Evolutionary conservation across 2,113 vertebrate genomes (phyloP).

Genomic region (human): GRCh38 chr13:19703501-19704000

Average conservation of each 20-base stretch:
- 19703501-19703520: constrained; percentile 92
- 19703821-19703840: constrained; percentile 23
- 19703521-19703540: constrained; percentile 90
- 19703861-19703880: not conserved
- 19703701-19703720: constrained; percentile 27
- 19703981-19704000: constrained; percentile 10
- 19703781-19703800: constrained; percentile 36
- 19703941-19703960: not conserved
- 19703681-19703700: constrained; percentile 21
- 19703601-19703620: constrained; percentile 48
- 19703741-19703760: constrained; percentile 37
- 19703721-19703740: constrained; percentile 21
- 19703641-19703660: constrained; percentile 22
- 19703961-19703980: constrained; percentile 22
- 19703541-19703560: constrained; percentile 60
- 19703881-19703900: not conserved
- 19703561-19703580: constrained; percentile 82
- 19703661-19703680: not conserved
- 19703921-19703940: not conserved
- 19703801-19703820: constrained; percentile 7
- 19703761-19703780: constrained; percentile 30
- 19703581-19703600: constrained; percentile 79
- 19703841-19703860: not conserved
- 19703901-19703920: constrained; percentile 31
- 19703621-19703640: constrained; percentile 46